phyloP scores from a whole-genome alignment of 1,140 invertebrate genomes.

The Scaptomyza montana region DNA sequence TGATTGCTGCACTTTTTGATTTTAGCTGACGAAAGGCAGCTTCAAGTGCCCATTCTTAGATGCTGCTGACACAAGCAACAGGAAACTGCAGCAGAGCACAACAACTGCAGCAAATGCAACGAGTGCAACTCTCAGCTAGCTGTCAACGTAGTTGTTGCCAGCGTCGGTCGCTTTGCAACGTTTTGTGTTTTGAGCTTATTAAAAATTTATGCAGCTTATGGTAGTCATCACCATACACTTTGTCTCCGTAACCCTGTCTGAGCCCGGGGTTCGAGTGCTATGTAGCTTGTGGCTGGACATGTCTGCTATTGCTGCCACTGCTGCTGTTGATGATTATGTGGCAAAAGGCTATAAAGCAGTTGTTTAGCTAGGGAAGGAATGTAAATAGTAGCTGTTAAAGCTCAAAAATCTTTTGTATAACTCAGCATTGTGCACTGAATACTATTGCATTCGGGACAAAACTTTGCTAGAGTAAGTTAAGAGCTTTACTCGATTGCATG shows the following conservation, averaged over 20 bases:
- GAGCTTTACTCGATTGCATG: background rate
- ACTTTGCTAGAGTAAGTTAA: background rate
- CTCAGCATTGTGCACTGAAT: slow-evolving; percentile 15
- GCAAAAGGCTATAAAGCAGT: slow-evolving; percentile 52
- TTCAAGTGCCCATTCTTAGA: slow-evolving; percentile 46
- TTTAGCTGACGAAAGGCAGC: slow-evolving; percentile 22
- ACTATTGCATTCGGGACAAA: background rate
- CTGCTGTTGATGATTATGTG: slow-evolving; percentile 51
- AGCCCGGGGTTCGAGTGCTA: background rate
- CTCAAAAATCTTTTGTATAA: slow-evolving; percentile 12
- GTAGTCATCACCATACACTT: slow-evolving; percentile 16
- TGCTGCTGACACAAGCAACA: slow-evolving; percentile 41
- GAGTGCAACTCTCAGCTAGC: slow-evolving; percentile 1
- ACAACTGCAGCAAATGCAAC: slow-evolving; percentile 8
- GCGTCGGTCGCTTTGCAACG: slow-evolving; percentile 45
- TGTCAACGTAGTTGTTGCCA: slow-evolving; percentile 24
- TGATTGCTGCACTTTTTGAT: slow-evolving; percentile 30
- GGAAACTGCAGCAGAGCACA: background rate
- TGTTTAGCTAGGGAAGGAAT: slow-evolving; percentile 43
- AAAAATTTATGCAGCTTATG: slow-evolving; percentile 77
- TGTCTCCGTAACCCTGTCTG: background rate
- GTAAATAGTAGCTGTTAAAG: slow-evolving; percentile 12
- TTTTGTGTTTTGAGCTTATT: slow-evolving; percentile 67
- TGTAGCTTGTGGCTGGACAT: slow-evolving; percentile 44
- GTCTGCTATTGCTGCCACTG: slow-evolving; percentile 7